Evolutionary conservation across 2,888 invertebrate species (phyloP).

Genomic region (Eristalis tenax): DNA sequence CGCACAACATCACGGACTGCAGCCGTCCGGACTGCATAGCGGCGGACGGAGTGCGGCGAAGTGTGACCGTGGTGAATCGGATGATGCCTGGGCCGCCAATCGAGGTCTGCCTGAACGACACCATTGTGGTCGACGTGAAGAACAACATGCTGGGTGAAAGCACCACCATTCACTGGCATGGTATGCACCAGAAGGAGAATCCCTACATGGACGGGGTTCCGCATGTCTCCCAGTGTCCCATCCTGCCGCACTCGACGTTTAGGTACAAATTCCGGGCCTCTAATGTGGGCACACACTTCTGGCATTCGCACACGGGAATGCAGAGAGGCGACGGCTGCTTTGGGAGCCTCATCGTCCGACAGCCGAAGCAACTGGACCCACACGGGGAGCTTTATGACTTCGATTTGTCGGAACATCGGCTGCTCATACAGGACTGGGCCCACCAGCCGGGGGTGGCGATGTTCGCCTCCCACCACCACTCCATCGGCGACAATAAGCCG

Average conservation of each 20-base stretch:
- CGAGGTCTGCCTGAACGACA: constrained; percentile 94
- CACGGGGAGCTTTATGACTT: constrained; percentile 88
- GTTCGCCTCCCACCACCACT: constrained; percentile 93
- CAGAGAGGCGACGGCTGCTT: constrained; percentile 93
- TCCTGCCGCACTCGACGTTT: constrained; percentile 88
- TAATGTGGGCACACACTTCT: constrained; percentile 91
- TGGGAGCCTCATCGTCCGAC: constrained; percentile 89
- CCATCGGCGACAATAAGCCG: constrained; percentile 91
- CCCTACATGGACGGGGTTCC: constrained; percentile 96
- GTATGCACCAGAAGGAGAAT: constrained; percentile 88
- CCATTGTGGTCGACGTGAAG: constrained; percentile 90
- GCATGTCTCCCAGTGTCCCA: constrained; percentile 92
- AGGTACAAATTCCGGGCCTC: constrained; percentile 88
- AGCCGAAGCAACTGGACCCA: constrained; percentile 85
- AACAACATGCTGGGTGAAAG: constrained; percentile 90
- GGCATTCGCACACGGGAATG: constrained; percentile 91
- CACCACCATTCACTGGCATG: constrained; percentile 96
- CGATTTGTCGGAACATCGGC: constrained; percentile 88
- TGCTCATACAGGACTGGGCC: constrained; percentile 92
- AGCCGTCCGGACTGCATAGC: constrained; percentile 89
- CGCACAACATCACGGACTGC: constrained; percentile 89
- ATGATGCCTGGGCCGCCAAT: constrained; percentile 93
- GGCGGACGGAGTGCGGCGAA: constrained; percentile 89
- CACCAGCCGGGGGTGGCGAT: constrained; percentile 87
- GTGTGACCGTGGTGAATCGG: constrained; percentile 90